These are phyloP conservation scores for Nesoenas mayeri DNA, from an alignment of 2,113 vertebrate species.

Conservation along the genomic window DNA sequence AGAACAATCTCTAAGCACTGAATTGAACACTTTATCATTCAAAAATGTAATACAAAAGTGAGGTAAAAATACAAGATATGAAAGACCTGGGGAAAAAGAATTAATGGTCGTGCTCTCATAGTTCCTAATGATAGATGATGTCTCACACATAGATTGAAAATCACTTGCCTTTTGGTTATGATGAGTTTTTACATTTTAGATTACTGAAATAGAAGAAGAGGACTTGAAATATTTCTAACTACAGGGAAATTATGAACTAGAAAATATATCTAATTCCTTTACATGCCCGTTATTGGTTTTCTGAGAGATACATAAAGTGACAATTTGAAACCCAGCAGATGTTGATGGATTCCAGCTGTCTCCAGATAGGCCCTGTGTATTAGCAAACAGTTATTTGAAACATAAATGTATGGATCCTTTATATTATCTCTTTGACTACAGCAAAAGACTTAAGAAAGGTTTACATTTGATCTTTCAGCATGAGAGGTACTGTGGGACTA, in stretches of 20 bases:
- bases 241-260: constrained; percentile 35
- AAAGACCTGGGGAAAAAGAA: constrained; percentile 10
- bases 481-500: background rate
- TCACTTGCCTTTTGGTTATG: constrained; percentile 7
- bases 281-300: constrained; percentile 16
- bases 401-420: background rate
- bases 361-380: background rate
- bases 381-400: background rate
- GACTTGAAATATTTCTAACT: constrained; percentile 64
- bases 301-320: background rate
- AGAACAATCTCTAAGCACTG: constrained; percentile 18
- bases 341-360: background rate
- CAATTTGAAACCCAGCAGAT: background rate
- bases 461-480: background rate
- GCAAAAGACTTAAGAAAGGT: background rate
- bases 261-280: constrained; percentile 47
- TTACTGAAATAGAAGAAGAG: constrained; percentile 44
- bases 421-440: background rate
- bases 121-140: background rate
- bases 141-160: constrained; percentile 30
- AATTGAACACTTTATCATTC: constrained; percentile 36
- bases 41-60: constrained; percentile 48
- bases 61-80: constrained; percentile 18
- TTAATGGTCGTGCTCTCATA: background rate
- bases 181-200: constrained; percentile 18